Conservation (phyloP, 2,888 invertebrate genomes). For the Teleogryllus oceanicus region DNA sequence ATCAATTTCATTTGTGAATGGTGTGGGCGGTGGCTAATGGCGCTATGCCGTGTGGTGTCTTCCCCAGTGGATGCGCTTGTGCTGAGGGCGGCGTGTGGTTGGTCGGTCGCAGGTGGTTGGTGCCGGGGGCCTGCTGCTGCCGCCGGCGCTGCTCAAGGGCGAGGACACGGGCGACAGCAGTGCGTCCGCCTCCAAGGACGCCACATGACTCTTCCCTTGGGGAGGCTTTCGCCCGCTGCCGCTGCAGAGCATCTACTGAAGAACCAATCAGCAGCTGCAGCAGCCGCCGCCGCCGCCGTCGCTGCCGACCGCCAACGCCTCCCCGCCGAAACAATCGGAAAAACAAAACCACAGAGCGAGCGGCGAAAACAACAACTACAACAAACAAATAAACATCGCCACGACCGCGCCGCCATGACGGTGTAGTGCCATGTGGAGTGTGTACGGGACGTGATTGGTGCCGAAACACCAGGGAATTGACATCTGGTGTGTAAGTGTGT, state of each 20-base stretch:
- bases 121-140: constrained; percentile 38
- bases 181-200: constrained; percentile 57
- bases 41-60: too few species aligned
- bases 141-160: constrained; percentile 59
- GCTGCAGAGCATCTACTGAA: constrained; percentile 40
- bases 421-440: too few species aligned
- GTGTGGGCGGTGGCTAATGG: too few species aligned
- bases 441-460: too few species aligned
- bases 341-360: too few species aligned
- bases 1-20: too few species aligned
- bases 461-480: too few species aligned
- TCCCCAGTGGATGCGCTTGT: constrained; percentile 20
- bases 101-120: constrained; percentile 33
- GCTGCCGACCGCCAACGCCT: constrained; percentile 40
- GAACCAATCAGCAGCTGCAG: neutral
- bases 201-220: constrained; percentile 87
- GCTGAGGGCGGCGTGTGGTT: constrained; percentile 18
- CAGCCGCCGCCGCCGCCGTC: constrained; percentile 46
- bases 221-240: constrained; percentile 59
- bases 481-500: too few species aligned
- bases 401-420: too few species aligned
- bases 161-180: constrained; percentile 59
- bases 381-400: too few species aligned
- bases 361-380: too few species aligned
- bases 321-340: too few species aligned